Evolutionary conservation across 2,113 vertebrate genomes (phyloP).

Genomic region (Mustela nigripes): DNA sequence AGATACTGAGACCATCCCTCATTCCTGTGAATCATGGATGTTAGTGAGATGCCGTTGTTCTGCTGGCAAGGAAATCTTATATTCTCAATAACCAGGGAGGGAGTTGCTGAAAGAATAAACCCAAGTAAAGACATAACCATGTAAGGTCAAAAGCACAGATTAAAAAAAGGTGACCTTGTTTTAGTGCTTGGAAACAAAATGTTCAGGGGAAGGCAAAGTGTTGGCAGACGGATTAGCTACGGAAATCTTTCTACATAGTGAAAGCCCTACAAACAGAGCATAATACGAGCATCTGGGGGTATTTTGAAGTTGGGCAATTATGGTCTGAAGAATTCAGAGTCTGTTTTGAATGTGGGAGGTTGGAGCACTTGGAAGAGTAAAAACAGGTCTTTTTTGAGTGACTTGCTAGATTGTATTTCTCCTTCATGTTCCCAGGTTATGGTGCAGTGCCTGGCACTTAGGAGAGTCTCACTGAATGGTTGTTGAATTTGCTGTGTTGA

Average conservation of each 20-base stretch:
- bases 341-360: constrained; percentile 38
- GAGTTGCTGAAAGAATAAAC: not conserved
- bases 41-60: not conserved
- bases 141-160: constrained; percentile 56
- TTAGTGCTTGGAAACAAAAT: constrained; percentile 56
- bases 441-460: not conserved
- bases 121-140: constrained; percentile 47
- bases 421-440: not conserved
- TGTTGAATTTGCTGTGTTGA: not conserved
- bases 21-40: not conserved
- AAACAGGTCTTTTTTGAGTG: not conserved
- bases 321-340: constrained; percentile 63
- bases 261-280: constrained; percentile 64
- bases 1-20: not conserved
- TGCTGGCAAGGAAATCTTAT: not conserved
- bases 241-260: constrained; percentile 62
- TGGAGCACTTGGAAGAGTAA: not conserved
- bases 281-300: constrained; percentile 24
- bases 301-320: constrained; percentile 63
- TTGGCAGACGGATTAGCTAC: constrained; percentile 55
- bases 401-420: not conserved
- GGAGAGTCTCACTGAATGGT: not conserved
- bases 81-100: not conserved
- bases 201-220: constrained; percentile 49
- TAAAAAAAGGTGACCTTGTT: constrained; percentile 50